phyloP scores from a whole-genome alignment of 2,888 invertebrate species.

The Rotaria sp. region DNA sequence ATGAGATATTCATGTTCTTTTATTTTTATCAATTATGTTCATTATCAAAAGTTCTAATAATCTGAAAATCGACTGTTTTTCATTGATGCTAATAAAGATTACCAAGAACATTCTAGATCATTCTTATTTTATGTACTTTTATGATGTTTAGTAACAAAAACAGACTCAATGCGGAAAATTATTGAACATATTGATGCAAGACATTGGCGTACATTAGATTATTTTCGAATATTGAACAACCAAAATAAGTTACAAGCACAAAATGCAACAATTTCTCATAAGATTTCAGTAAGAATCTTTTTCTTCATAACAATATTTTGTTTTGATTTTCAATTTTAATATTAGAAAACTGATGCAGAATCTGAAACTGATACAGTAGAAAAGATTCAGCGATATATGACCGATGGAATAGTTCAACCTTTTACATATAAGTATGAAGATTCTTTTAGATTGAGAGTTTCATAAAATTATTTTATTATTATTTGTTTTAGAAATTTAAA shows the following conservation, averaged over 20 bases:
- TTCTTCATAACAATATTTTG: background rate
- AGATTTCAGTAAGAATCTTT: background rate
- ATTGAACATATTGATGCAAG: constrained; percentile 13
- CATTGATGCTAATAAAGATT: too few species aligned
- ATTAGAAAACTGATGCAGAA: background rate
- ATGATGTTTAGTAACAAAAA: background rate
- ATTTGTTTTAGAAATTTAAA: background rate
- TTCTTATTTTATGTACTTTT: background rate
- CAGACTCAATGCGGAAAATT: background rate
- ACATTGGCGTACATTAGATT: constrained; percentile 14
- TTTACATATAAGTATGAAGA: background rate
- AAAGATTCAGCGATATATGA: background rate
- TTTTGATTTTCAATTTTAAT: background rate
- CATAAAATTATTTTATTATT: background rate
- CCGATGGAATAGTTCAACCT: background rate
- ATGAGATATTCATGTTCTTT: too few species aligned
- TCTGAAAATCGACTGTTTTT: too few species aligned
- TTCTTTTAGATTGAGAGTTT: too few species aligned
- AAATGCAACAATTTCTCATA: background rate
- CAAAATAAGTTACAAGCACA: background rate
- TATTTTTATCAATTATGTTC: too few species aligned
- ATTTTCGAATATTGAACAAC: background rate
- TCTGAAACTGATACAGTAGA: background rate
- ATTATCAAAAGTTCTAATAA: too few species aligned
- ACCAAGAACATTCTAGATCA: too few species aligned